Conservation (phyloP, 2,797 vertebrate genomes). For the Amphiprion clarkii region DNA sequence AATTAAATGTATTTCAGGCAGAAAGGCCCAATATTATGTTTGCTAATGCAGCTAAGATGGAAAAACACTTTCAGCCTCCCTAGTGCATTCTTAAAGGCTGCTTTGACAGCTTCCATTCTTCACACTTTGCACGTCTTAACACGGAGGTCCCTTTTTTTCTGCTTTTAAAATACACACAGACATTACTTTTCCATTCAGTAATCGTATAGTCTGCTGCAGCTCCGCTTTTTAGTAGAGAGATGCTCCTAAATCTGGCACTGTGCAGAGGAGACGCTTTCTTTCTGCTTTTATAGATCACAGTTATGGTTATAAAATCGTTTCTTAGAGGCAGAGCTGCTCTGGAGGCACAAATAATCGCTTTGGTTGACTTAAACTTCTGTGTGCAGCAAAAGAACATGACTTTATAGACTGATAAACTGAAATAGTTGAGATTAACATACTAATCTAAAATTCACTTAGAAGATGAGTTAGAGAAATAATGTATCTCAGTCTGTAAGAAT, state of each 20-base stretch:
- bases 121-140: slow-evolving; percentile 59
- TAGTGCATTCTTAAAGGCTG: slow-evolving; percentile 34
- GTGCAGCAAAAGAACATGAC: slow-evolving; percentile 10
- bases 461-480: neutral
- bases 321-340: slow-evolving; percentile 28
- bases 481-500: slow-evolving; percentile 4
- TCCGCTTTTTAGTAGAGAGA: slow-evolving; percentile 19
- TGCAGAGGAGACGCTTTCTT: slow-evolving; percentile 1
- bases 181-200: slow-evolving; percentile 57
- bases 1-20: slow-evolving; percentile 35
- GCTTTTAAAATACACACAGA: slow-evolving; percentile 56
- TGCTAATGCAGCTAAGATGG: slow-evolving; percentile 44
- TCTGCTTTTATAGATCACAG: slow-evolving; percentile 30
- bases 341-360: slow-evolving; percentile 31
- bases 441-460: neutral
- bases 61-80: slow-evolving; percentile 50
- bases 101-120: slow-evolving; percentile 66
- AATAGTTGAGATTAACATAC: neutral
- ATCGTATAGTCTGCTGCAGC: slow-evolving; percentile 34
- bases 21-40: slow-evolving; percentile 29
- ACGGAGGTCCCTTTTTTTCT: slow-evolving; percentile 39
- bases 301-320: slow-evolving; percentile 32
- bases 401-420: neutral
- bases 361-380: slow-evolving; percentile 21
- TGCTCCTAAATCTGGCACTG: slow-evolving; percentile 31